Evolutionary conservation across 2,888 invertebrate species (phyloP), one percentile per base, ranked within the genome.

Genomic region (Eupithecia tripunctaria): DNA sequence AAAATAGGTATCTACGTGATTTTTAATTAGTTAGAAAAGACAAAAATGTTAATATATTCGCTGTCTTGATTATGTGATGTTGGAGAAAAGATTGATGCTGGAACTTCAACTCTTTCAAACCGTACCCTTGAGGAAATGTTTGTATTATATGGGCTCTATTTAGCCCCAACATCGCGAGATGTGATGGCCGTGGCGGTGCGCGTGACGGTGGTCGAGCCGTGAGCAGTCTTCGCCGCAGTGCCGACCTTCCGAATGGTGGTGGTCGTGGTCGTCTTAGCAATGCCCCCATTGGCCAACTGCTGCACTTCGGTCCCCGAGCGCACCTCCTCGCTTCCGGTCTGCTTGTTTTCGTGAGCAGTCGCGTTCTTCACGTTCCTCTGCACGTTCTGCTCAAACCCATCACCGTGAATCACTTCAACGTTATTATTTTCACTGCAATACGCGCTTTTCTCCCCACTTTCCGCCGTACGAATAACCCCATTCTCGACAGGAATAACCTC

Each of bases 111-210:
- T 73, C 71, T 73, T 73, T 70, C 73, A 66, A 72, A 69, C 71
- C 72, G 66, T 67, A 72, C 74, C 64, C 69, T 71, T 51, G 60
- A 21, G 12, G 41, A 71, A 43, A 38, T 27, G 8, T 18, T 43
- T 36, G 38, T 25, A 10, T 8, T 12, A 63, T n/a, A 36, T 27
- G 60, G n/a, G 5, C 12, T 76, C 88, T 88, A 94, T 77, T 94
- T 93, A 41, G 90, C 87, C n/a, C 92, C 93, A 71, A 94, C 81
- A 74, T 94, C 94, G 27, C 94, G 90, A 67, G 93, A 91, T 7
- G 92, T 92, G 68, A 91, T 88, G 18, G 89, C 89, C 27, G 92
- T 91, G 15, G 93, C 87, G 29, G 91, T 92, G 27, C 91, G 88
- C 43, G 88, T 89, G 36, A 91, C 90, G 1, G 87, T 84, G 0